Base-by-base conservation (phyloP, 1,140 invertebrate species). In the Drosophila ohnishii region DNA sequence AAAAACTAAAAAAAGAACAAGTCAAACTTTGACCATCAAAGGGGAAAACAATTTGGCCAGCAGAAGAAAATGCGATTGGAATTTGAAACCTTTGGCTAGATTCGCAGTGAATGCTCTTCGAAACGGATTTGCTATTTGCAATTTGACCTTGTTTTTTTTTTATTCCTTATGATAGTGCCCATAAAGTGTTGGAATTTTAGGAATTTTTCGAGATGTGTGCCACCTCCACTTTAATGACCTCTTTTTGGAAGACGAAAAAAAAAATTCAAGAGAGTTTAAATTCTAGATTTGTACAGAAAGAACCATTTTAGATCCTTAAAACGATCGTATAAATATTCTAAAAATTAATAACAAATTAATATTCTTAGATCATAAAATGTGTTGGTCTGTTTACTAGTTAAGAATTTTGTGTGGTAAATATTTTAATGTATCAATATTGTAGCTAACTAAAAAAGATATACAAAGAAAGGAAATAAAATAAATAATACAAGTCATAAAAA, bases 11-110 rank as follows among this genome's bases (percentile, higher is more conserved):
- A 58, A 62, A 42, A 58, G 32, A 30, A 39, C 45, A 37, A 47
- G 50, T 55, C 57, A 72, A 72, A 74, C 32, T 53, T 53, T 53
- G 50, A 71, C 64, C 60, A 48, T 45, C 34, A 65, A 64, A 74
- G 48, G 37, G 51, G 70, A 63, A 75, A 55, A 51, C 70, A 64
- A 74, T 75, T 74, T 55, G 39, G 59, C 30, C 32, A 72, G 44
- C 28, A 7, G 19, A 39, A 16, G 58, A 71, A 74, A 72, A 35
- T 19, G 34, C 35, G 34, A 40, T 48, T 73, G 47, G 47, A 63
- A 74, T 55, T 73, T 59, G 37, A 59, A 40, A 56, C 69, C 64
- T 35, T 67, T 44, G 64, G 28, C 64, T 65, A 50, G 34, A 69
- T 30, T 51, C 44, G 13, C 44, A 19, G 39, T 47, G 35, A 50